Evolutionary conservation across 2,113 vertebrate genomes (phyloP), one percentile per base, ranked within the genome.

Genomic region (Istiophorus platypterus): DNA sequence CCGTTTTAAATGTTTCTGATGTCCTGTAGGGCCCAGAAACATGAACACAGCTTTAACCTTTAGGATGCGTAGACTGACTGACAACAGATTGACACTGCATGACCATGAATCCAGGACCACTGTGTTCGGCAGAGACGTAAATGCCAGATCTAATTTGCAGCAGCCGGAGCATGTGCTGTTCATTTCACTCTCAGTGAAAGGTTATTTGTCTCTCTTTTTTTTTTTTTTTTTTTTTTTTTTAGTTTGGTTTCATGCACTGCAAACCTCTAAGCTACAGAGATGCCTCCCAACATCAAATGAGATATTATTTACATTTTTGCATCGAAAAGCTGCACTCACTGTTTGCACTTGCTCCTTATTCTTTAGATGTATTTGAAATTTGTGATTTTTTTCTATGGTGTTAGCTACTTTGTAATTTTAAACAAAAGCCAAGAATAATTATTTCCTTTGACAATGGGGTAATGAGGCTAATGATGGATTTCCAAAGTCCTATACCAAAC

Each of bases 151-250:
- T 81, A 82, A 90, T 90, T 72, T 52, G 47, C 22, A 78, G 80
- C 56, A 63, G 54, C 15, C 29, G 66, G 57, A 82, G 18, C 91
- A 89, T 80, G 88, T 80, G 86, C 83, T 68, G 67, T 65, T 79
- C 3, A 91, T 90, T 87, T 78, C 52, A 64, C 54, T 15, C 76
- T 77, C 62, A 85, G 78, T 63, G 54, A 34, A 79, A 5, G 31
- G 2, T 63, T 77, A 22, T 76, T 49, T 18, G 52, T 56, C 42
- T 68, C n/a, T n/a, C n/a, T n/a, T n/a, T n/a, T n/a, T n/a, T n/a
- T n/a, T n/a, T n/a, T n/a, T n/a, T n/a, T n/a, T n/a, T n/a, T n/a
- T n/a, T n/a, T n/a, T n/a, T n/a, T n/a, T n/a, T n/a, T 62, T 8
- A 17, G 9, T 78, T 78, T 56, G 29, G 41, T 20, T 24, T 65